Evolutionary conservation across 2,888 invertebrate species (phyloP), one percentile per base, ranked within the genome.

Genomic region (Pollenia griseotomentosa): DNA sequence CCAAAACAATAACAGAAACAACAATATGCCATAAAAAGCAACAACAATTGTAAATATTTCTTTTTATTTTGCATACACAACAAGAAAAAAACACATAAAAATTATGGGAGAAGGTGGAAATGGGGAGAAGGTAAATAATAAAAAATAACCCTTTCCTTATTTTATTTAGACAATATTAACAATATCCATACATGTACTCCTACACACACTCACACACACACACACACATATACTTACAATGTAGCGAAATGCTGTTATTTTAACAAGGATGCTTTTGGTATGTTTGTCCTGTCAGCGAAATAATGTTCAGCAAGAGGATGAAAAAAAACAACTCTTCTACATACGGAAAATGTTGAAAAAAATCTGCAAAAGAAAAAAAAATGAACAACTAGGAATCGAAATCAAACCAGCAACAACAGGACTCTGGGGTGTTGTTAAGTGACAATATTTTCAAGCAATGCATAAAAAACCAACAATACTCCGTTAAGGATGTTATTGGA

Each of bases 351-450:
- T 55, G 73, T 82, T 75, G 89, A 86, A 88, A 88, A 23, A 86
- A 90, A 71, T 74, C n/a, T 80, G 74, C 40, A 46, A 65, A 85
- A 81, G 68, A 63, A 81, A 80, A 75, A 70, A 55, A 71, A 63
- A 11, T 16, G 11, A 66, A 57, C 16, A 23, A 66, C 6, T 19
- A 59, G 63, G 40, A 83, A 51, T 75, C 57, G 71, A 86, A 88
- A 83, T 78, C 87, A 87, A 86, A 87, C 68, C 75, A 33, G 33
- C 33, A 61, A 86, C 84, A 89, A 91, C 89, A 90, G 90, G 91
- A 90, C 91, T 90, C 91, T 90, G 88, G 91, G 91, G 91, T 91
- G 90, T 90, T 90, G 91, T 92, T 90, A 92, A 92, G 89, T 88
- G 86, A 88, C 89, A 88, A 79, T 88, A 88, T 75, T 78, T 79